These are phyloP conservation scores for Chrysaora quinquecirrha DNA, from an alignment of 30 jellyfish, hydroid and myxozoan genomes.

Conservation along the genomic window DNA sequence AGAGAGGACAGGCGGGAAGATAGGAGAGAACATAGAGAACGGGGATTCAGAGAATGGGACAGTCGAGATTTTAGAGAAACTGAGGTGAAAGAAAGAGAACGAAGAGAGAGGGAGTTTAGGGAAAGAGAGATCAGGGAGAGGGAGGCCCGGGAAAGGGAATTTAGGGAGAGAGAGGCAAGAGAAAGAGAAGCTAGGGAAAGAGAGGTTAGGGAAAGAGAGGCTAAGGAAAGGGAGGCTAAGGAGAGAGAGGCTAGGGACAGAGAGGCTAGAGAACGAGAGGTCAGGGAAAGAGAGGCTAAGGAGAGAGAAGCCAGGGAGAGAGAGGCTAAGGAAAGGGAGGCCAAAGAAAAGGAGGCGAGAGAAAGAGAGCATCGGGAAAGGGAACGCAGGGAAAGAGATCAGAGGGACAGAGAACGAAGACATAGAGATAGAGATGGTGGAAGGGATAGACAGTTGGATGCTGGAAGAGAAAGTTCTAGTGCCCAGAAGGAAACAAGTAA, in stretches of 20 bases:
- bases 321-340: slow-evolving; percentile 22
- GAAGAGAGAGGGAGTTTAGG: not conserved
- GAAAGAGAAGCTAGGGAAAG: slow-evolving; percentile 23
- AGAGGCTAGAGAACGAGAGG: not conserved
- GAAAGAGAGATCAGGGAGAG: slow-evolving; percentile 16
- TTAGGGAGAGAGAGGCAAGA: slow-evolving; percentile 31
- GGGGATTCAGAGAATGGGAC: slow-evolving; percentile 1
- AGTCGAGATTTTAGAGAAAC: not conserved
- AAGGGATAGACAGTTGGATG: not conserved
- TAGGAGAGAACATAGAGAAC: slow-evolving; percentile 23
- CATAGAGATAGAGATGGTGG: not conserved
- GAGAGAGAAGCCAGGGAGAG: not conserved
- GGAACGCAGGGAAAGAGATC: no score
- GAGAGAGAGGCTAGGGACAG: not conserved
- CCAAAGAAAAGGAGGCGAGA: not conserved
- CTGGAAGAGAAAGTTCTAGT: not conserved
- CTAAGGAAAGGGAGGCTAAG: not conserved
- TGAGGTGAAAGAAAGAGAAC: slow-evolving; percentile 28
- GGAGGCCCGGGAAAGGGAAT: slow-evolving; percentile 30
- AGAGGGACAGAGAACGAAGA: no score
- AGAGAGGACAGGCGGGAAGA: slow-evolving; percentile 4
- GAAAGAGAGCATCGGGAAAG: no score
- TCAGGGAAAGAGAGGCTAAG: slow-evolving; percentile 8
- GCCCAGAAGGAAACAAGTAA: slow-evolving; percentile 8
- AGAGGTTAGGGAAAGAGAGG: slow-evolving; percentile 10